Base-by-base conservation (phyloP, 2,797 vertebrate genomes). In the Labroides dimidiatus region DNA sequence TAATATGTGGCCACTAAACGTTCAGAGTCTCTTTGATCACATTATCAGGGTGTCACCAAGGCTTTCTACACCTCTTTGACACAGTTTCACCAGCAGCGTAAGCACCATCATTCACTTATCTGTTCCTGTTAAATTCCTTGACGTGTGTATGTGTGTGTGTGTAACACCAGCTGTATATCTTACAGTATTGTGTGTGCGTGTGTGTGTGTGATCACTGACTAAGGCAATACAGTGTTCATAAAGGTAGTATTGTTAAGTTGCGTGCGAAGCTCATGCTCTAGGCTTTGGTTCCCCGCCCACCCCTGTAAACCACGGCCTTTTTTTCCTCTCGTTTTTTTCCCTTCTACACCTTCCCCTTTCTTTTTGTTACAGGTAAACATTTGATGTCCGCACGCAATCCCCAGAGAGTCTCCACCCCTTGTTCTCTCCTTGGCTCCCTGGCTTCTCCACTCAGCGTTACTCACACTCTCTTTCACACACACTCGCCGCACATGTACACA, bases 171-270 rank as follows among this genome's bases (percentile, higher is more conserved):
- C 47, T 8, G 61, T 58, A 72, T 72, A 72, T 72, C 61, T 45
- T 64, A 37, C 53, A 1, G 49, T 47, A 64, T 37, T 64, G 21
- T 41, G 44, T 60, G 50, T 27, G 27, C 6, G 27, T 27, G 27
- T 27, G 30, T 68, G 68, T 83, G 91, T 87, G 78, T 80, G 72
- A 75, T 91, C 80, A 86, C 82, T 86, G 73, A 87, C 91, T 87
- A 85, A 91, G 80, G 92, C 91, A 91, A 92, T 86, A 90, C 86
- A 86, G 83, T 87, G 83, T 92, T 93, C 90, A 97, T 94, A 97
- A 97, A 96, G 92, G 93, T 94, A 87, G 93, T 90, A 95, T 96
- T 95, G 95, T 96, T 97, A 91, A 76, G 78, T 93, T 95, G 95
- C 94, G 94, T 96, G 96, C 96, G 86, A 97, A 96, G 94, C 94